Conservation (phyloP, 1,140 invertebrate genomes). For the Pemphigus obesinymphae region DNA sequence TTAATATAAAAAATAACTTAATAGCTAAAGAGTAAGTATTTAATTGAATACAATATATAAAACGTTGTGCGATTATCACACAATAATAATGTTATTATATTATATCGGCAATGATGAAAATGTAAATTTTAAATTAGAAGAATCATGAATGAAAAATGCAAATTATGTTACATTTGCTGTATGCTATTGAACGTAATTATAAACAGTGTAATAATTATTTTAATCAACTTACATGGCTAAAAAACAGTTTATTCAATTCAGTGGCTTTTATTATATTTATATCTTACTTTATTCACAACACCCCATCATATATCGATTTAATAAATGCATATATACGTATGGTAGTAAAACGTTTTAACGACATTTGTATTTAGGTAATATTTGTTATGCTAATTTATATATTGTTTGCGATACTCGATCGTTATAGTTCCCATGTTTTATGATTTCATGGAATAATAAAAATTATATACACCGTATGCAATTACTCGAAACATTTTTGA, state of each 20-base stretch:
- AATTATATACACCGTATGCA: not conserved
- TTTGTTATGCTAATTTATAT: not conserved
- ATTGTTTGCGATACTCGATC: not conserved
- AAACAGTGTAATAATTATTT: not conserved
- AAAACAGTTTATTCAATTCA: not conserved
- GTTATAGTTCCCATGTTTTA: too few species aligned
- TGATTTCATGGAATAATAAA: not conserved
- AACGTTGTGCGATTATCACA: not conserved
- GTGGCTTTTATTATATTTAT: not conserved
- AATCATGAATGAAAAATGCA: not conserved
- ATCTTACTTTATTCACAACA: not conserved
- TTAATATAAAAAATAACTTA: too few species aligned
- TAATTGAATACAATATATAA: not conserved
- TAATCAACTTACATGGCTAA: not conserved
- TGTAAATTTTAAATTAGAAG: constrained; percentile 1
- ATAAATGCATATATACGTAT: not conserved
- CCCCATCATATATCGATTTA: not conserved
- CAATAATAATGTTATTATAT: not conserved
- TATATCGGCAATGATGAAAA: not conserved
- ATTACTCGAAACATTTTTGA: not conserved
- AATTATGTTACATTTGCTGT: not conserved
- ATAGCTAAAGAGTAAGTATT: too few species aligned
- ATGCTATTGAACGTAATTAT: not conserved
- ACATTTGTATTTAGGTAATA: not conserved
- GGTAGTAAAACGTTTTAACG: not conserved